phyloP scores from a whole-genome alignment of 2,113 vertebrate species.

The Apeltes quadracus region DNA sequence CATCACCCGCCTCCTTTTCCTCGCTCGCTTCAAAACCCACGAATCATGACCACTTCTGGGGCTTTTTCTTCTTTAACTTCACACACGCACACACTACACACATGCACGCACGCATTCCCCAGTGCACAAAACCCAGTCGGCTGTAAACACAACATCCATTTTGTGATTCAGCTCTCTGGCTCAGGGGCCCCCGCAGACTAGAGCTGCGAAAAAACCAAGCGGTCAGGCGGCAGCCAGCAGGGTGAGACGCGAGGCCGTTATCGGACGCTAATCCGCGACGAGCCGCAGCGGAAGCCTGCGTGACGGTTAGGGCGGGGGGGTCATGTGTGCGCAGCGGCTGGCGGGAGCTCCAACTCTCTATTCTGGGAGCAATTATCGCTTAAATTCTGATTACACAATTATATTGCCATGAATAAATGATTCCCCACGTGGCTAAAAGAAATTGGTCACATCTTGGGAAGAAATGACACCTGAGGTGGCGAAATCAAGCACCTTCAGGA shows the following conservation, averaged over 20 bases:
- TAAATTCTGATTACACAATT: not conserved
- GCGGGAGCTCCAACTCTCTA: no score
- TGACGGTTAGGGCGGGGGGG: not conserved
- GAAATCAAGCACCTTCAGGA: not conserved
- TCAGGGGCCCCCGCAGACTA: slow-evolving; percentile 47
- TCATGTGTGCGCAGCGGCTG: no score
- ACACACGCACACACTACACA: no score
- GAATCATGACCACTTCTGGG: slow-evolving; percentile 49
- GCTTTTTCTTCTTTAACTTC: not conserved
- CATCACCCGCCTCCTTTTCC: slow-evolving; percentile 21
- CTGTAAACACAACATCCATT: slow-evolving; percentile 59
- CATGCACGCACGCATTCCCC: slow-evolving; percentile 12
- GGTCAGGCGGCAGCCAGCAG: slow-evolving; percentile 47
- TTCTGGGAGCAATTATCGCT: slow-evolving; percentile 44
- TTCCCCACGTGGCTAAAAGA: not conserved
- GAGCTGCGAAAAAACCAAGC: slow-evolving; percentile 31
- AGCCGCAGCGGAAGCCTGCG: slow-evolving; percentile 28
- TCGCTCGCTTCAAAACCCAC: slow-evolving; percentile 42
- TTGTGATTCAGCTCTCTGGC: slow-evolving; percentile 41
- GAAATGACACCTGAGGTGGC: not conserved
- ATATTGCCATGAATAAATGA: not conserved
- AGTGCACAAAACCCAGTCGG: slow-evolving; percentile 13
- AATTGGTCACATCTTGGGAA: not conserved
- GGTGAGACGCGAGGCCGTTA: slow-evolving; percentile 58
- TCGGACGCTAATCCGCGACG: slow-evolving; percentile 39